Percentiles rank a stretch among this genome's conserved stretches.
Evolutionary conservation across 2,888 invertebrate species (phyloP).

Genomic region (Dicycla oo): DNA sequence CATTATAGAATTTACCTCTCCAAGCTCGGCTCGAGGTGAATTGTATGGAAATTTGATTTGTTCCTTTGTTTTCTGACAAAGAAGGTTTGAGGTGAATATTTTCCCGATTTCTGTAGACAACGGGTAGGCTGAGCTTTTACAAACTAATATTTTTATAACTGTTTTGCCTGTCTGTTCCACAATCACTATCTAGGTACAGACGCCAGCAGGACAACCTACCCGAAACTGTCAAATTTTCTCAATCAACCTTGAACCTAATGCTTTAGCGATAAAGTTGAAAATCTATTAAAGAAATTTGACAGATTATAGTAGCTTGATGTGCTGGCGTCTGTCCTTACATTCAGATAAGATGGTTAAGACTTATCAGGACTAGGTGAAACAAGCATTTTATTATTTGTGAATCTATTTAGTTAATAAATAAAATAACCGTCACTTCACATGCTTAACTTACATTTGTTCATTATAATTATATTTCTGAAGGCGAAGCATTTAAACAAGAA

Average conservation of each 20-base stretch:
- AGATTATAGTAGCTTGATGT: too few relatives aligned
- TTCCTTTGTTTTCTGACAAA: neutral
- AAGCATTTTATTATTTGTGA: too few relatives aligned
- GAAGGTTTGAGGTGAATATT: neutral
- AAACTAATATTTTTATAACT: neutral
- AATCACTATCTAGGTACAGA: neutral
- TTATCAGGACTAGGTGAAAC: neutral
- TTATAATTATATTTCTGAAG: neutral
- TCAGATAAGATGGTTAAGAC: neutral
- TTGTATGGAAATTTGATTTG: slow-evolving; percentile 5
- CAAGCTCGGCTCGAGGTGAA: neutral
- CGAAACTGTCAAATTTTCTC: too few relatives aligned
- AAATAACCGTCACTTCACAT: neutral
- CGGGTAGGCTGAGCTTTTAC: neutral
- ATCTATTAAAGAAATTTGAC: too few relatives aligned
- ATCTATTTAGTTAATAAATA: neutral
- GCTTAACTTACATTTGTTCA: neutral
- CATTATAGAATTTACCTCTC: neutral
- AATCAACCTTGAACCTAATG: too few relatives aligned
- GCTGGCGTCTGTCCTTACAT: too few relatives aligned
- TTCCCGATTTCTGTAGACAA: neutral
- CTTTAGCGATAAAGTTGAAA: too few relatives aligned
- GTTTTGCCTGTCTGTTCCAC: neutral
- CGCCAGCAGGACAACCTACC: too few relatives aligned
- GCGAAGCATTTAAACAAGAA: neutral